Base-by-base conservation (phyloP, 2,888 invertebrate genomes). In the Amorpha juglandis region DNA sequence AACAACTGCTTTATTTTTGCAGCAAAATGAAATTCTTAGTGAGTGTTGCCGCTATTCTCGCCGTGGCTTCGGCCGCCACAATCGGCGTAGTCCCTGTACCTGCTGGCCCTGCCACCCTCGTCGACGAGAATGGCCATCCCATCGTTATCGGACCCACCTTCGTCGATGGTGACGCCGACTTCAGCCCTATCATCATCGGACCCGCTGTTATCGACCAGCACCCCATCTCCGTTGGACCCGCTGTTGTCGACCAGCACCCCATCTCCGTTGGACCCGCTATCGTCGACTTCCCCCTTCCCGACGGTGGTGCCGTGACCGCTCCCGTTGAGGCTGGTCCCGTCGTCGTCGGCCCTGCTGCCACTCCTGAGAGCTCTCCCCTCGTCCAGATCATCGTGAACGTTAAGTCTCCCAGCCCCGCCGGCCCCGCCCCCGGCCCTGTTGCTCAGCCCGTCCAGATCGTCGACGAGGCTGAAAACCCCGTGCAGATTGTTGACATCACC, bases 181-280 rank as follows among this genome's bases (percentile, higher is more conserved):
- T 33, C 67, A 67, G 68, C 69, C 73, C 72, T 6, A 68, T 70
- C 58, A 21, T 69, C 16, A 68, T 69, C 16, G 51, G 38, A 33
- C 8, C 63, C 63, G 63, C 70, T 33, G 14, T 45, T 14, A 12
- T 45, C 14, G 45, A 45, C 45, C 45, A 45, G 12, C 1, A 11
- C 12, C 74, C 74, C 70, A 68, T 72, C 67, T 19, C 70, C n/a
- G 71, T 74, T 33, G 76, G 74, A 66, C 71, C 73, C 65, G 76
- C 72, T 0, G 62, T 77, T 63, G 48, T 75, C 50, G 73, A 70
- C n/a, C n/a, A n/a, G n/a, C 52, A 65, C 69, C 65, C 65, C 19
- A 69, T 78, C 63, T 48, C 73, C n/a, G 74, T 77, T 27, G 81
- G 79, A 38, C 76, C 81, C 63, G 76, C 77, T 7, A n/a, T 78